Evolutionary conservation across 2,797 vertebrate species (phyloP), one percentile per base, ranked within the genome.

Genomic region (Micrastur ruficollis): DNA sequence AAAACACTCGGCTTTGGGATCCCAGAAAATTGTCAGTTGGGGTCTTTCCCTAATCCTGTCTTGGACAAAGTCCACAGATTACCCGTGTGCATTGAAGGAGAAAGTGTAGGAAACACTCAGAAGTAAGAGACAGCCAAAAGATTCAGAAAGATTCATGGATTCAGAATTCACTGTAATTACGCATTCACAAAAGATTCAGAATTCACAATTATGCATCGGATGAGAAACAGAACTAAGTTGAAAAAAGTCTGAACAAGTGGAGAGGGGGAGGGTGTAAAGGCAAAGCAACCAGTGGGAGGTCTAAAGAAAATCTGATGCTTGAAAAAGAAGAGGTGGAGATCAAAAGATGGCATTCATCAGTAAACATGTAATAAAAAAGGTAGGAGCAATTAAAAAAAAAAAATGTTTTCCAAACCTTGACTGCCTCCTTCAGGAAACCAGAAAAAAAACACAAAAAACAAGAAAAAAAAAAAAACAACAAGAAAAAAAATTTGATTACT

Each of bases 401-500:
- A 96, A 79, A 68, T 11, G 27, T 96, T 95, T 97, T 98, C 97
- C 99, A 99, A 99, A 99, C 99, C 99, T 99, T 99, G 96, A 99
- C 98, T 53, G 98, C 98, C 97, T 98, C 99, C 99, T 99, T 98
- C 97, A 97, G 98, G 98, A 98, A 90, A 98, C 95, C 98, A 98
- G 97, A 98, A 98, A 98, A 98, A 96, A 90, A 36, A 90, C 62
- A 98, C 79, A 93, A 95, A 92, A 96, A 97, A 23, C 53, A 93
- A 91, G 55, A 92, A 70, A 98, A 81, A 98, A 93, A 89, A 92
- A 94, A 83, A 98, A 91, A 78, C 46, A 95, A 96, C 72, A 95
- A 96, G 82, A 53, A 94, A 93, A 95, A 97, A 95, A 97, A 84
- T 6, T 47, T 76, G 44, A 76, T 98, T 98, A 98, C 83, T 98